These are phyloP conservation scores for Sesamia inferens DNA, from an alignment of 2,888 invertebrate genomes.

Conservation along the genomic window DNA sequence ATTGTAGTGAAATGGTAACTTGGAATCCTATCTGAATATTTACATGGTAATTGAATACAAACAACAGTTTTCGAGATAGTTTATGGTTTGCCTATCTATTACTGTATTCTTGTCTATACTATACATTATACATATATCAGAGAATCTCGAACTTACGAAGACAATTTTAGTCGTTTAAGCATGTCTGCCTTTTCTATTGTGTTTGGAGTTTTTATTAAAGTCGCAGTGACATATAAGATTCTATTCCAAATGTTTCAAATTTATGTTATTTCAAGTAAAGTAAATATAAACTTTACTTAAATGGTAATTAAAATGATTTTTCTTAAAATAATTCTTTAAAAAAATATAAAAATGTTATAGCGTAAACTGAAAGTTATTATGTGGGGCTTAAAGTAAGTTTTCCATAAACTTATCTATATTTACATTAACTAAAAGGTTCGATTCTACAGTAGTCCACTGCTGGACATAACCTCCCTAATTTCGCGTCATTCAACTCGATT, in stretches of 20 bases:
- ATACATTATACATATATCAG: constrained; percentile 22
- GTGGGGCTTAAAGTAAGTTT: too few species aligned
- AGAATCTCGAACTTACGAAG: not conserved
- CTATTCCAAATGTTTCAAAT: too few species aligned
- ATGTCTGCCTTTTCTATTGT: not conserved
- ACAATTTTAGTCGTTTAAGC: not conserved
- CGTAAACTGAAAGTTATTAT: too few species aligned
- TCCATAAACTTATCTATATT: too few species aligned
- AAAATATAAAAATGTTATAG: too few species aligned
- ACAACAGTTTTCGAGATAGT: constrained; percentile 29
- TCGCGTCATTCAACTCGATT: not conserved
- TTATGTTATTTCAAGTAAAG: too few species aligned
- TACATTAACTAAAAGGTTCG: too few species aligned
- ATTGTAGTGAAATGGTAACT: constrained; percentile 29
- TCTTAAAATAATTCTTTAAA: too few species aligned
- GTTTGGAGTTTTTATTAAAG: not conserved
- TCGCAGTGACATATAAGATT: not conserved
- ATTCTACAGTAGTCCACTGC: not conserved
- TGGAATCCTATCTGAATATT: constrained; percentile 45
- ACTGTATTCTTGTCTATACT: constrained; percentile 9
- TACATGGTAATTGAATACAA: constrained; percentile 47
- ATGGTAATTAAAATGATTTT: too few species aligned
- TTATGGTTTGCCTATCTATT: constrained; percentile 30
- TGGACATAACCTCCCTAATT: not conserved
- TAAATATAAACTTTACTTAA: too few species aligned